These are phyloP conservation scores for Zalophus californianus DNA, from an alignment of 2,797 vertebrate species.

Conservation along the genomic window DNA sequence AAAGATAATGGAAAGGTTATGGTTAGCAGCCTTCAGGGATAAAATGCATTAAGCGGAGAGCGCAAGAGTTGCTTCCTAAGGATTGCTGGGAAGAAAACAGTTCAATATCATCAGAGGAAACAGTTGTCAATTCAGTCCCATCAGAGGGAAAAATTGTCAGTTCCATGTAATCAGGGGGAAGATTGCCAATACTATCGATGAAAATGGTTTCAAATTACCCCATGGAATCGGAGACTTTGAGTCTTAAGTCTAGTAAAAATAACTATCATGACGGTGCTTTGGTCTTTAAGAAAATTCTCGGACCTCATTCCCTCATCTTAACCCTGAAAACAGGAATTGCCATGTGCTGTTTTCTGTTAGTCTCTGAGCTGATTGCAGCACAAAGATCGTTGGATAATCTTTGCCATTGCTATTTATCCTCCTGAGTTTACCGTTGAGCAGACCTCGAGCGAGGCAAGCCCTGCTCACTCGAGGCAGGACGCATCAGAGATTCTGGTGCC, in stretches of 20 bases:
- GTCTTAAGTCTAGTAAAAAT: neutral
- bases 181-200: conserved; percentile 31
- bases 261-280: neutral
- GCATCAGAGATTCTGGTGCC: fast-evolving
- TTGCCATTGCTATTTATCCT: fast-evolving
- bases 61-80: neutral
- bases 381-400: fast-evolving
- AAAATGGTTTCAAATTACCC: conserved; percentile 42
- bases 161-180: neutral
- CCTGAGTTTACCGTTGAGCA: neutral
- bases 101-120: conserved; percentile 68
- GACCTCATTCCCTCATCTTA: neutral
- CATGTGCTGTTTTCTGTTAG: fast-evolving
- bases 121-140: neutral
- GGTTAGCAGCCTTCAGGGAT: conserved; percentile 46
- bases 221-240: neutral
- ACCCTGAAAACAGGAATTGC: neutral
- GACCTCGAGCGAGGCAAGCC: no score
- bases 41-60: conserved; percentile 48
- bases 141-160: neutral
- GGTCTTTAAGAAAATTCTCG: neutral
- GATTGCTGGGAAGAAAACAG: neutral
- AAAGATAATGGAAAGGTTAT: conserved; percentile 67
- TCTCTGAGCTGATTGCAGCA: fast-evolving
- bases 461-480: neutral